Base-by-base conservation (phyloP, 2,797 vertebrate genomes). In the Neosilurus hyrtlii region DNA sequence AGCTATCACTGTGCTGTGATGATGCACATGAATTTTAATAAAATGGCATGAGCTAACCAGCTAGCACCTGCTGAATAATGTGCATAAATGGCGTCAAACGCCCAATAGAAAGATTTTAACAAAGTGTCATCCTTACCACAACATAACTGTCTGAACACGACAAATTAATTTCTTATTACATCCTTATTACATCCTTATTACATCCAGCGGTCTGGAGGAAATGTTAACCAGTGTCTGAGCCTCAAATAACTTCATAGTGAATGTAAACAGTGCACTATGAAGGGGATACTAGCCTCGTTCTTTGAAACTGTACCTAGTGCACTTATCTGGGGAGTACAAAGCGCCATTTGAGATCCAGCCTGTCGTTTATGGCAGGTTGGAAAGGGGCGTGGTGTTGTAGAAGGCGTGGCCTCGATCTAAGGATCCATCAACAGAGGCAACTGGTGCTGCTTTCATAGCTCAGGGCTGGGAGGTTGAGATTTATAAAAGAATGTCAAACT, bases 111-210 rank as follows among this genome's bases (percentile, higher is more conserved):
- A 80, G 56, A 65, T 20, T 20, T 4, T 75, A 54, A 26, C 8
- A 76, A 18, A 43, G 37, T 14, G 4, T 26, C 2, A 68, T 51
- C 11, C 84, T 84, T 86, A 87, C 86, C 84, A 30, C 75, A 20
- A 54, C 49, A 61, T 24, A 37, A 52, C 5, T 70, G 59, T 80
- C 26, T 61, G 3, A n/a, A 20, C 54, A 35, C 16, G 22, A 15
- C 18, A 30, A 70, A 24, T 71, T 54, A 79, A 78, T 26, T 75
- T 66, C 22, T 20, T 57, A 71, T 83, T 0, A 20, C 52, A 70
- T 75, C 49, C 63, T 82, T 24, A 81, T 61, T 61, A 37, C 15
- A 70, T 75, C 49, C 63, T 82, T 24, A 81, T 61, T 61, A 37
- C 15, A 37, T 37, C 5, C 71, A 73, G 15, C 2, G 30, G 37